Conservation (phyloP, 2,888 invertebrate genomes). For the Helicoverpa assulta region DNA sequence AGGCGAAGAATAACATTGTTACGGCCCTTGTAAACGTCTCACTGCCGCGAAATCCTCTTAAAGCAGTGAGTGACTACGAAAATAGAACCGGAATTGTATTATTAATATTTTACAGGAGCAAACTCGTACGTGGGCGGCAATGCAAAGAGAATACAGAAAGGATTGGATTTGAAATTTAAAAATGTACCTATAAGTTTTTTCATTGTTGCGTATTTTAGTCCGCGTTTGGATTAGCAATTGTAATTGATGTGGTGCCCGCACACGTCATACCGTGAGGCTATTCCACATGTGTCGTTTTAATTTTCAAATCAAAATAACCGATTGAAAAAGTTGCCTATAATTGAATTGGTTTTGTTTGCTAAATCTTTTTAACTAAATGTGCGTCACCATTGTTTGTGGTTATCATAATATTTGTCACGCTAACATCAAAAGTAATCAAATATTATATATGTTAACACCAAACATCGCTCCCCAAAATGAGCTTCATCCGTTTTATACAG, state of each 20-base stretch:
- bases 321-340: slow-evolving; percentile 19
- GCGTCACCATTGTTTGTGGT: slow-evolving; percentile 15
- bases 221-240: slow-evolving; percentile 57
- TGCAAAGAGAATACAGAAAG: slow-evolving; percentile 51
- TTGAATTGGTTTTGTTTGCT: slow-evolving; percentile 23
- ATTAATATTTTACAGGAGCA: slow-evolving; percentile 61
- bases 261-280: slow-evolving; percentile 32
- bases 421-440: slow-evolving; percentile 44
- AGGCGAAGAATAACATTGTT: slow-evolving; percentile 88
- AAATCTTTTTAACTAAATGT: slow-evolving; percentile 24
- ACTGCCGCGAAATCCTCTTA: slow-evolving; percentile 84
- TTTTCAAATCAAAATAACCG: slow-evolving; percentile 30
- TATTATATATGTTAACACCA: slow-evolving; percentile 52
- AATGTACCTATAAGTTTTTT: slow-evolving; percentile 43
- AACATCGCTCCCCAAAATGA: slow-evolving; percentile 59
- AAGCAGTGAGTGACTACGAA: slow-evolving; percentile 68
- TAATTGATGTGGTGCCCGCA: slow-evolving; percentile 44
- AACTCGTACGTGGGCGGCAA: slow-evolving; percentile 45
- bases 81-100: slow-evolving; percentile 65
- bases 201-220: slow-evolving; percentile 38
- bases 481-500: slow-evolving; percentile 57
- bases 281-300: slow-evolving; percentile 13
- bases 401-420: slow-evolving; percentile 52
- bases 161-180: slow-evolving; percentile 61
- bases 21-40: slow-evolving; percentile 86